Conservation (phyloP, 2,888 invertebrate species). For the Yponomeuta evonymella region DNA sequence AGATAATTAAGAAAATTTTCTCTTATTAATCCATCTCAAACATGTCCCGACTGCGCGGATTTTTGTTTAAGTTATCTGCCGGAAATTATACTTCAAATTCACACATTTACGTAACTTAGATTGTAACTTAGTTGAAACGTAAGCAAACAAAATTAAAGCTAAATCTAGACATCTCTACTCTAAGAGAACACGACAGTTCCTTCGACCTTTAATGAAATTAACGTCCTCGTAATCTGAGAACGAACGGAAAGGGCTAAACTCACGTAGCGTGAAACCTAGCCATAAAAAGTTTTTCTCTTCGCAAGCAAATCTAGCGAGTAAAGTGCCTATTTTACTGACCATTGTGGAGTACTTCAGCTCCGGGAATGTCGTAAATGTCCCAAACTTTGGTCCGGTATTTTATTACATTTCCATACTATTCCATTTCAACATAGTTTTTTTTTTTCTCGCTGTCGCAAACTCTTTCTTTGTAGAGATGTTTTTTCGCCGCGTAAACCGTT, state of each 20-base stretch:
- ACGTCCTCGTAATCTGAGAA: not conserved
- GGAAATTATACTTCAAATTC: no score
- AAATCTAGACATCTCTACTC: no score
- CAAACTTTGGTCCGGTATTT: constrained; percentile 1
- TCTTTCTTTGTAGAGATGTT: not conserved
- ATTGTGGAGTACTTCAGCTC: not conserved
- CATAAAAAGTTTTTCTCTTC: constrained; percentile 1
- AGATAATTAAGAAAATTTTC: no score
- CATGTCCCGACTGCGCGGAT: no score
- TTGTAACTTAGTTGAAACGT: no score
- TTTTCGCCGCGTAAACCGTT: not conserved
- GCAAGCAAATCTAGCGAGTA: constrained; percentile 1
- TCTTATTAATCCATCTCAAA: no score
- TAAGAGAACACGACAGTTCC: no score
- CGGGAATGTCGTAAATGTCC: not conserved
- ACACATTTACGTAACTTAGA: no score
- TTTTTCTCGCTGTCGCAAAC: not conserved
- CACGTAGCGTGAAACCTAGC: constrained; percentile 1
- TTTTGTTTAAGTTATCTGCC: no score
- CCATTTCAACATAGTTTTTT: not conserved
- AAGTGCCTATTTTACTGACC: constrained; percentile 3
- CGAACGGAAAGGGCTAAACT: not conserved
- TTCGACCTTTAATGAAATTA: no score
- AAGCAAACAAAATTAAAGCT: no score
- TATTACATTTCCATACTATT: constrained; percentile 3